These are phyloP conservation scores for Channallabes apus DNA, from an alignment of 2,797 vertebrate species.

Conservation along the genomic window DNA sequence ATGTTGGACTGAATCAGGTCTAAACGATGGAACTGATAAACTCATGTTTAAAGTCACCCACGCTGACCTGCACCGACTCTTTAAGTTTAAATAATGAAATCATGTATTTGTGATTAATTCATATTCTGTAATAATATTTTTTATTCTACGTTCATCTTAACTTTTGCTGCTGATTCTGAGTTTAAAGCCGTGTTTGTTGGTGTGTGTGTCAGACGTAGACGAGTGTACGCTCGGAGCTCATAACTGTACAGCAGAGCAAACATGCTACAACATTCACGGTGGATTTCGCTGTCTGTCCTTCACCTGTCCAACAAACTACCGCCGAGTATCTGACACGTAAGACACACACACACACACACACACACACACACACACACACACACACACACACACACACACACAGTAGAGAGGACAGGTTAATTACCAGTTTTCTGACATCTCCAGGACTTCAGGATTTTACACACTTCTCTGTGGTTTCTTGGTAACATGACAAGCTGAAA, in stretches of 20 bases:
- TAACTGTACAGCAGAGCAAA: constrained; percentile 83
- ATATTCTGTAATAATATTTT: background rate
- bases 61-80: background rate
- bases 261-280: constrained; percentile 87
- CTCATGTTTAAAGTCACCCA: background rate
- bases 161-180: background rate
- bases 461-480: background rate
- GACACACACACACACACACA: constrained; percentile 46
- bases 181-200: background rate
- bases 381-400: background rate
- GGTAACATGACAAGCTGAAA: background rate
- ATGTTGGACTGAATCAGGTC: background rate
- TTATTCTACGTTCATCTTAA: background rate
- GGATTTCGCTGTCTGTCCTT: constrained; percentile 86
- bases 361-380: background rate
- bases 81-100: background rate
- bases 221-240: constrained; percentile 84
- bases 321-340: constrained; percentile 83
- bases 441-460: background rate
- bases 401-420: background rate
- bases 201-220: constrained; percentile 78
- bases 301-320: constrained; percentile 84
- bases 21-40: background rate
- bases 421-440: background rate
- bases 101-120: background rate